These are phyloP conservation scores for Elysia crispata DNA, from an alignment of 2,888 invertebrate genomes.

Conservation along the genomic window DNA sequence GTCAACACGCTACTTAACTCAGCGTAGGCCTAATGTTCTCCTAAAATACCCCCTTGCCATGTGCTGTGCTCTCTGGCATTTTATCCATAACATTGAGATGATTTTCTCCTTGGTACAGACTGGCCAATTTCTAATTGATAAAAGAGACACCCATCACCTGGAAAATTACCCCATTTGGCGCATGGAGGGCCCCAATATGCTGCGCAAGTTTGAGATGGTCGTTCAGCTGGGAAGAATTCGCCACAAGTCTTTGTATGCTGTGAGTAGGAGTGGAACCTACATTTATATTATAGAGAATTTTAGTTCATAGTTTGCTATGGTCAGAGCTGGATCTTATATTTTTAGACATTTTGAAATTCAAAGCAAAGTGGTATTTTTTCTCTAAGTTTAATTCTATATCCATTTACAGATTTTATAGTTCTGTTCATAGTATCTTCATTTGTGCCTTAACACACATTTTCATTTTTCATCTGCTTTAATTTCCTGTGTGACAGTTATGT, in stretches of 20 bases:
- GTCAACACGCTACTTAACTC: conserved; percentile 9
- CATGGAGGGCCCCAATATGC: conserved; percentile 46
- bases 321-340: too few relatives aligned
- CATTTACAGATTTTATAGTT: too few relatives aligned
- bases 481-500: too few relatives aligned
- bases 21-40: background rate
- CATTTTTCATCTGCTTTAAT: too few relatives aligned
- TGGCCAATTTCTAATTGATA: conserved; percentile 43
- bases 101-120: conserved; percentile 14
- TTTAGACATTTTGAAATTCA: too few relatives aligned
- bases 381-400: too few relatives aligned
- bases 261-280: too few relatives aligned
- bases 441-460: too few relatives aligned
- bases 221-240: conserved; percentile 22
- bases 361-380: too few relatives aligned
- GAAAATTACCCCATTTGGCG: conserved; percentile 46
- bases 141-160: conserved; percentile 26
- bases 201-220: conserved; percentile 43
- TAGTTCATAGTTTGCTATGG: too few relatives aligned
- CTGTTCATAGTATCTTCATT: too few relatives aligned
- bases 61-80: background rate
- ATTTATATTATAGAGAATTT: too few relatives aligned
- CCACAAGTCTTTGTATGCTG: conserved; percentile 43
- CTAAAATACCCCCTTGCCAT: background rate
- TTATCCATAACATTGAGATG: background rate